Evolutionary conservation across 2,113 vertebrate genomes (phyloP).

Genomic region (Tenebrosternarchus preto): DNA sequence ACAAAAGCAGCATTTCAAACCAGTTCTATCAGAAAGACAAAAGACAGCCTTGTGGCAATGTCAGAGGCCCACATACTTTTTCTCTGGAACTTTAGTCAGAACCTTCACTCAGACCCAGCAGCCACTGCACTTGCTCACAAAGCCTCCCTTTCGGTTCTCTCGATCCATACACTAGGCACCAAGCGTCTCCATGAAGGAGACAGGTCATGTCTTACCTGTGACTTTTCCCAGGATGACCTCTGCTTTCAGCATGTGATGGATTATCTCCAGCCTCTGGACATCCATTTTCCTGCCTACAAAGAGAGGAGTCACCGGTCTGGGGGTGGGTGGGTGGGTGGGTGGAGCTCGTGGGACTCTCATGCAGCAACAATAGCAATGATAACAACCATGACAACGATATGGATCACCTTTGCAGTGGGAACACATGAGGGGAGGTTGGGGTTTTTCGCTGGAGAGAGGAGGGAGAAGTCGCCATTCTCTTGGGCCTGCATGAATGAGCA

Average conservation of each 20-base stretch:
- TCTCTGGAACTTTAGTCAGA: constrained; percentile 21
- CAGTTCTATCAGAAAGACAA: constrained; percentile 37
- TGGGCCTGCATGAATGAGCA: not conserved
- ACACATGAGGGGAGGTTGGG: constrained; percentile 56
- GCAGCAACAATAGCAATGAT: constrained; percentile 53
- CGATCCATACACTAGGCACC: not conserved
- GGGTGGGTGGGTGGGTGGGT: constrained; percentile 50
- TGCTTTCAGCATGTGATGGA: constrained; percentile 53
- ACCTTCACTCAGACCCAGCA: not conserved
- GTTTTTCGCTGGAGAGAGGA: not conserved
- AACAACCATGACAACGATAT: constrained; percentile 50
- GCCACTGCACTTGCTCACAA: constrained; percentile 2
- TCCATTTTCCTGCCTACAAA: constrained; percentile 69
- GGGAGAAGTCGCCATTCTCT: not conserved
- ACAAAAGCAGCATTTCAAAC: constrained; percentile 17
- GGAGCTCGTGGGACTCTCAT: constrained; percentile 45
- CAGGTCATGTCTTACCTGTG: constrained; percentile 48
- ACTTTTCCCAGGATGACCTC: constrained; percentile 50
- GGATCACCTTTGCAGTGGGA: constrained; percentile 46
- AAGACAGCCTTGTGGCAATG: constrained; percentile 51
- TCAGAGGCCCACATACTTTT: constrained; percentile 29
- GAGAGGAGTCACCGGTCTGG: constrained; percentile 51
- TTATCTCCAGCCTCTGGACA: constrained; percentile 61
- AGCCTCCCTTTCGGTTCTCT: not conserved
- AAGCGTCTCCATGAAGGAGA: constrained; percentile 43